Evolutionary conservation across 1,140 invertebrate species (phyloP).

Genomic region (Brachionus paranguensis): DNA sequence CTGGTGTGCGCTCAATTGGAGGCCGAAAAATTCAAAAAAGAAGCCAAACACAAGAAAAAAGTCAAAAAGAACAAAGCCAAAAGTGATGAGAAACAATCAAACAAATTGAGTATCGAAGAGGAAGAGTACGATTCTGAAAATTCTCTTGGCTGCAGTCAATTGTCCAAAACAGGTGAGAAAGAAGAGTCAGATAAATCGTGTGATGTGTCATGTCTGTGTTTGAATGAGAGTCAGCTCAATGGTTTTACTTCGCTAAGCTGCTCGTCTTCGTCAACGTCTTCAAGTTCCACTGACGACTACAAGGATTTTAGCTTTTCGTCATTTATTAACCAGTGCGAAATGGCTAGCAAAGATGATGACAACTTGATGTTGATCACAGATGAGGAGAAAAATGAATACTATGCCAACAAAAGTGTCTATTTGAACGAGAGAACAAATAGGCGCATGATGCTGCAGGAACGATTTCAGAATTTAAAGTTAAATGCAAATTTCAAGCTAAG

Average conservation of each 20-base stretch:
- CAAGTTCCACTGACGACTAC: background rate
- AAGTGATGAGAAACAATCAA: background rate
- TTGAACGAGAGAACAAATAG: background rate
- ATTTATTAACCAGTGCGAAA: background rate
- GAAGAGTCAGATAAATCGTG: background rate
- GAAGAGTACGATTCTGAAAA: background rate
- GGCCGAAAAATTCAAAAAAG: background rate
- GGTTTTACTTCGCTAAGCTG: background rate
- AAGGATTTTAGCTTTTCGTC: background rate
- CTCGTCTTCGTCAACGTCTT: background rate
- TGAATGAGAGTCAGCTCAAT: background rate
- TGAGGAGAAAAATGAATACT: conserved; percentile 25
- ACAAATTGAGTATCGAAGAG: background rate
- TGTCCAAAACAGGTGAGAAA: background rate
- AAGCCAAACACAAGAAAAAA: background rate
- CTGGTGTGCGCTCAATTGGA: background rate
- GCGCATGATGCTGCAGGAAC: background rate
- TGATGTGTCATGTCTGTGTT: background rate
- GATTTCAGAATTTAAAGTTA: conserved; percentile 22
- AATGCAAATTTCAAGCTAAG: conserved; percentile 5
- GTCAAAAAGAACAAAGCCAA: background rate
- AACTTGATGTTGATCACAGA: background rate
- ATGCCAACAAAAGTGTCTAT: conserved; percentile 4
- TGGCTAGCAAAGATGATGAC: background rate
- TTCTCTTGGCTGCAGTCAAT: background rate